phyloP scores from a whole-genome alignment of 2,888 invertebrate genomes.

The Amphimallon solstitiale region DNA sequence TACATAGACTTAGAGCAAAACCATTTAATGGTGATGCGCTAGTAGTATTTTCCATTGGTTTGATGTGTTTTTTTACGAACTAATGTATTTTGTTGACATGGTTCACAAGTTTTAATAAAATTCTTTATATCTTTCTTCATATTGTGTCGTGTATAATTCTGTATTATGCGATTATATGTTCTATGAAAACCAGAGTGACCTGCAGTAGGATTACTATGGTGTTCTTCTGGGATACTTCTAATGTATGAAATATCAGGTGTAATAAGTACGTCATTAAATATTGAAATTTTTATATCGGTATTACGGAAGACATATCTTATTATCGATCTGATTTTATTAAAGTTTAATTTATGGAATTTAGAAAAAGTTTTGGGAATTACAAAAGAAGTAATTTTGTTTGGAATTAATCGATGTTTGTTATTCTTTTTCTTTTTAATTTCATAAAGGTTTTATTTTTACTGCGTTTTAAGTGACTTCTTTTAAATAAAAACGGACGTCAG shows the following conservation, averaged over 20 bases:
- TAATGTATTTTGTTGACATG: conserved; percentile 50
- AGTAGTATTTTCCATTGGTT: conserved; percentile 54
- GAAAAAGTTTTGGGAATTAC: neutral
- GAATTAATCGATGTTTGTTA: too few species aligned
- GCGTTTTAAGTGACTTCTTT: too few species aligned
- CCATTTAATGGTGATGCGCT: conserved; percentile 46
- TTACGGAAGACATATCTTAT: conserved; percentile 13
- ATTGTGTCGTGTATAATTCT: conserved; percentile 33
- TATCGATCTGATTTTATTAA: conserved; percentile 10
- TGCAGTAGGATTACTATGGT: conserved; percentile 27
- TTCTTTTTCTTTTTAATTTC: too few species aligned
- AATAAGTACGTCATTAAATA: neutral
- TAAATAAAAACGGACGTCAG: too few species aligned
- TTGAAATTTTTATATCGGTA: neutral
- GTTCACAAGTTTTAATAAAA: conserved; percentile 40
- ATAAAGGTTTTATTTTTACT: too few species aligned
- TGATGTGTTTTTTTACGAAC: conserved; percentile 41
- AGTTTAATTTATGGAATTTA: conserved; percentile 14
- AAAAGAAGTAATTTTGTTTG: too few species aligned
- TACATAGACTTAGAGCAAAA: too few species aligned
- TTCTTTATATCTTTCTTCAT: conserved; percentile 40
- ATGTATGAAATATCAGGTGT: neutral
- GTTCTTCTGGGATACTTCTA: conserved; percentile 14
- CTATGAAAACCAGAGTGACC: conserved; percentile 38
- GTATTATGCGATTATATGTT: conserved; percentile 38